A percentile compares a stretch with the other conserved stretches of the same genome.
Conservation (phyloP, 2,888 invertebrate species). For the Nymphalis polychloros region DNA sequence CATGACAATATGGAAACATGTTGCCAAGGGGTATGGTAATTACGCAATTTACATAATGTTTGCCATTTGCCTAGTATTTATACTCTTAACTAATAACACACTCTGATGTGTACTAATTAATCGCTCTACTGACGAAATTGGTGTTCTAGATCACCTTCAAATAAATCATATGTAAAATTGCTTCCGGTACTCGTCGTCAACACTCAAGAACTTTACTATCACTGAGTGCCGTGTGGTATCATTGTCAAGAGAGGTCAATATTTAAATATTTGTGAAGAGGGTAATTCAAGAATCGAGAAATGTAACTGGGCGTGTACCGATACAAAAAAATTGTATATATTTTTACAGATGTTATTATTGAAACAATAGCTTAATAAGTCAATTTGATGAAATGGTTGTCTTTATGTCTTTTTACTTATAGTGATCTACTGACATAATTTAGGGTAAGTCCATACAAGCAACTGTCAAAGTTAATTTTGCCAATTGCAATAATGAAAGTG, state of each 20-base stretch:
- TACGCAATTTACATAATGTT: conserved; percentile 20
- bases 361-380: too few species aligned
- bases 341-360: too few species aligned
- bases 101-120: background rate
- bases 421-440: too few species aligned
- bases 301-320: too few species aligned
- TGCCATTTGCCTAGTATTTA: conserved; percentile 1
- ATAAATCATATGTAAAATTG: background rate
- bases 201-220: background rate
- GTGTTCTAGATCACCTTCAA: background rate
- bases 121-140: background rate
- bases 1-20: conserved; percentile 11
- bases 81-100: background rate
- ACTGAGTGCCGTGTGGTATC: background rate
- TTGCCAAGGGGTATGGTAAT: conserved; percentile 16
- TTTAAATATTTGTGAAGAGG: background rate
- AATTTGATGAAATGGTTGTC: too few species aligned
- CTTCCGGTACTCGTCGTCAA: background rate
- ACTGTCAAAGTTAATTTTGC: too few species aligned
- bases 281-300: too few species aligned
- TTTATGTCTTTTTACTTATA: too few species aligned
- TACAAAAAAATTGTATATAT: too few species aligned
- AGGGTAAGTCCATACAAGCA: too few species aligned
- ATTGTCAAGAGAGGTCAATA: background rate
- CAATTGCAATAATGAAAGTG: too few species aligned